Base-by-base conservation (phyloP, 2,113 vertebrate species). In the Alethe castanea region DNA sequence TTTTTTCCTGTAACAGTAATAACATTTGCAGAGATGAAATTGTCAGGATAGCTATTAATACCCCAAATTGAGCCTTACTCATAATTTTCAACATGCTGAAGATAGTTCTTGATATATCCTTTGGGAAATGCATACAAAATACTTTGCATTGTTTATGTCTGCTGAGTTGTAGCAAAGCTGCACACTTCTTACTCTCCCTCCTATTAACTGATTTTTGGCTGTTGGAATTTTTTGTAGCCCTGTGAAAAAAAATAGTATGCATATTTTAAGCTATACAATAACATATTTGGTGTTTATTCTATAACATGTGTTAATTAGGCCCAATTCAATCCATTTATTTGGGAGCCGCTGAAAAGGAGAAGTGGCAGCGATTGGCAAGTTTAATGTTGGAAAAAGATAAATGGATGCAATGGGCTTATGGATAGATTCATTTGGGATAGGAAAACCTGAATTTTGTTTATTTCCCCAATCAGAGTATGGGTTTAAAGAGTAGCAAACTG, bases 11-110 rank as follows among this genome's bases (percentile, higher is more conserved):
- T n/a, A 78, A 64, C 60, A 71, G 29, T 66, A 84, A 83, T 92
- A 90, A 93, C 9, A 89, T 89, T 92, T 88, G 35, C 78, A 89
- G 65, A 89, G 78, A 80, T 69, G 3, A 87, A 95, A 87, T 91
- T 85, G 53, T 94, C 86, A 79, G 57, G 61, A 62, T 77, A 92
- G 69, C 64, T 91, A 78, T 94, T 95, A 94, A 86, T 92, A 47
- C 12, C 12, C 14, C 35, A 81, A 79, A 95, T 96, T 85, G 87
- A 89, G 33, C 59, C 61, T 91, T 83, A 23, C 19, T 65, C 42
- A 50, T 42, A 69, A 61, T 88, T 36, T 89, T 90, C 33, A 85
- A 25, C 29, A 7, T 35, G 35, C n/a, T 79, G 70, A 77, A 91
- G 65, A 45, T 61, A 50, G 25, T 33, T 72, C 66, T 80, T 92